phyloP scores from a whole-genome alignment of 1,140 invertebrate genomes.

The Hesperophylax magnus region DNA sequence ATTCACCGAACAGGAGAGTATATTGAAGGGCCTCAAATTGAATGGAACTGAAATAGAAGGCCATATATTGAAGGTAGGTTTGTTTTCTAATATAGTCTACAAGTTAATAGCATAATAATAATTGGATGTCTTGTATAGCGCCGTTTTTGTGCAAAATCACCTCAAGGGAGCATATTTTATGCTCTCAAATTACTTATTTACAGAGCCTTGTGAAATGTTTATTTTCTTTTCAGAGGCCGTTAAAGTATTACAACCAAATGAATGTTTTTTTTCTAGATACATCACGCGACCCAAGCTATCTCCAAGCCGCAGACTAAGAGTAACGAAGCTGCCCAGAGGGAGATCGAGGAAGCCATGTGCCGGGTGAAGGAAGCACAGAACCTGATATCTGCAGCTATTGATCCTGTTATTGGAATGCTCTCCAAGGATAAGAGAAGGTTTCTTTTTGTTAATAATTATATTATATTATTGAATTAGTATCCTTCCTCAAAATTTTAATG shows the following conservation, averaged over 20 bases:
- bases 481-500: no score
- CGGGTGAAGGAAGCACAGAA: conserved; percentile 96
- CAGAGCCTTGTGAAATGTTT: no score
- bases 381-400: conserved; percentile 92
- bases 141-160: no score
- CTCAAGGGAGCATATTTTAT: no score
- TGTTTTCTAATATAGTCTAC: background rate
- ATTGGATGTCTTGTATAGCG: no score
- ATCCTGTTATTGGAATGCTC: conserved; percentile 88
- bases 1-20: conserved; percentile 91
- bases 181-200: background rate
- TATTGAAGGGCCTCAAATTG: conserved; percentile 89
- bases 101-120: background rate
- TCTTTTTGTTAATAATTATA: conserved; percentile 52
- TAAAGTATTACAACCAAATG: no score
- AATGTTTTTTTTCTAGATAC: conserved; percentile 73
- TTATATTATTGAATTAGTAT: no score
- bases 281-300: conserved; percentile 92
- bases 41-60: conserved; percentile 85
- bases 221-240: no score
- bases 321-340: conserved; percentile 93
- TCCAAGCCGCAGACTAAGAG: conserved; percentile 94
- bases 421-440: conserved; percentile 86
- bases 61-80: conserved; percentile 65
- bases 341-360: conserved; percentile 98